Evolutionary conservation across 2,797 vertebrate genomes (phyloP), one percentile per base, ranked within the genome.

Genomic region (Tokudaia muenninki): DNA sequence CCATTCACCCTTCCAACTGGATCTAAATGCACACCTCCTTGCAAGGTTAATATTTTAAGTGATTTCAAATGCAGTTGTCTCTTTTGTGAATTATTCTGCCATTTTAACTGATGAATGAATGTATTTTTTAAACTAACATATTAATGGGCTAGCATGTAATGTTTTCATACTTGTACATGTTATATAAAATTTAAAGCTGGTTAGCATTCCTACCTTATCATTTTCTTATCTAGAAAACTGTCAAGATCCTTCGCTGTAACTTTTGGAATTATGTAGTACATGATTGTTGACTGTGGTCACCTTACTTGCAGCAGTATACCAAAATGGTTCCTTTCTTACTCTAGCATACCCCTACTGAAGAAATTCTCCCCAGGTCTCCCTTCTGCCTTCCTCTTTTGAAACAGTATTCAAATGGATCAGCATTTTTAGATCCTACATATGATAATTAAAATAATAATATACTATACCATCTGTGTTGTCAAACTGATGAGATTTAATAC

Each of bases 1-100:
- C 11, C 74, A 19, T 52, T 6, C 14, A 77, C 61, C 34, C 74
- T 91, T 91, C 78, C 90, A 82, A 41, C 44, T 70, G 37, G 29
- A 84, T 55, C 78, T 89, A 78, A 86, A 95, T 67, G 80, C 44
- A 70, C 0, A n/a, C 0, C 9, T 47, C 37, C 26, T 95, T 70
- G 57, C 41, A 74, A 92, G 17, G 67, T 95, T 70, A 88, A 82
- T n/a, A 47, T 77, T 74, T 72, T 84, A 82, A 89, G 65, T 92
- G 37, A 72, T 44, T 80, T 6, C 14, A 65, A 52, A 34, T 2
- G 1, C 29, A 12, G 10, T 70, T 78, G 29, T 72, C 4, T 34
- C 80, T 72, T 63, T 77, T 12, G 47, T 89, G 13, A 77, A 57
- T 63, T 29, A 80, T 47, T 74, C 16, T 91, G 44, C 41, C 6